Conservation (phyloP, 2,797 vertebrate genomes). For the Poliocrania exsul region DNA sequence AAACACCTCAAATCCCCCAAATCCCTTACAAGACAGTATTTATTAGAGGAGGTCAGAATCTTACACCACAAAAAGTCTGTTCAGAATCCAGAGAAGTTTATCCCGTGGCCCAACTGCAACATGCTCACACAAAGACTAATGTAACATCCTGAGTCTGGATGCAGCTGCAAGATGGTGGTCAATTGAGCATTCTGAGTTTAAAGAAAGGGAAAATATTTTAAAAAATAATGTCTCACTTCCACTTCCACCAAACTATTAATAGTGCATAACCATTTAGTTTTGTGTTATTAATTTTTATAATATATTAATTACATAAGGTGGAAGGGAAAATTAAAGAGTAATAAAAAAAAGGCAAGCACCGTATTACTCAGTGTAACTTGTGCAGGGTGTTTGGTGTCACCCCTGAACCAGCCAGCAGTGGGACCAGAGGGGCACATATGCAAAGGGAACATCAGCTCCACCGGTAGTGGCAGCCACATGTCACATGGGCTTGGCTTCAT, state of each 20-base stretch:
- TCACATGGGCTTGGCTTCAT: not conserved
- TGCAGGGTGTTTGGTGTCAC: fast-evolving
- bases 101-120: not conserved
- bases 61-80: not conserved
- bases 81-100: not conserved
- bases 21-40: not conserved
- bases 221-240: not conserved
- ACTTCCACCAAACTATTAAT: not conserved
- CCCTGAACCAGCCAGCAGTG: not conserved
- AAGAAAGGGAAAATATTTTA: not conserved
- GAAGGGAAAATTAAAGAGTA: too few species aligned
- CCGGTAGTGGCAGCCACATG: not conserved
- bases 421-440: not conserved
- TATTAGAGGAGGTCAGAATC: not conserved
- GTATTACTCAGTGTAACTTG: not conserved
- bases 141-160: not conserved
- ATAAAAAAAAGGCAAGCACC: not conserved
- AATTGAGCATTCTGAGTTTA: not conserved
- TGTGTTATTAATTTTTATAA: not conserved
- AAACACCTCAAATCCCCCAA: not conserved
- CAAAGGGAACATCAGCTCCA: not conserved
- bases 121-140: not conserved
- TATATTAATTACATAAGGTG: too few species aligned
- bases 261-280: not conserved
- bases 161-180: not conserved